Conservation (phyloP, 2,888 invertebrate genomes). For the Yponomeuta cagnagella region DNA sequence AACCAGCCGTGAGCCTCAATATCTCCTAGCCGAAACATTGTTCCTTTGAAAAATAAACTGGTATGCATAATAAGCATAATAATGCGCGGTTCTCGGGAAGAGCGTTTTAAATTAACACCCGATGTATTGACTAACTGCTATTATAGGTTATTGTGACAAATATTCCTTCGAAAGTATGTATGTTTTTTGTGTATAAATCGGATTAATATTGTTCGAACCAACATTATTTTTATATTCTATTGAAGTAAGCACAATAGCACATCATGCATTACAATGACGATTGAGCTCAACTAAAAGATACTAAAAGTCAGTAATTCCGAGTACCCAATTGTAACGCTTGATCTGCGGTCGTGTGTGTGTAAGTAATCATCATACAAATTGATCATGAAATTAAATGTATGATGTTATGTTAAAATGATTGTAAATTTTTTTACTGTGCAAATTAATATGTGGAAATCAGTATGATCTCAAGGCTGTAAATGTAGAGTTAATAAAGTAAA, state of each 20-base stretch:
- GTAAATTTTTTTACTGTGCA: constrained; percentile 22
- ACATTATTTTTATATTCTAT: constrained; percentile 64
- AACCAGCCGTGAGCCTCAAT: too few relatives aligned
- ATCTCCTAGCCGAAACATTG: too few relatives aligned
- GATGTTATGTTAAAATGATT: constrained; percentile 24
- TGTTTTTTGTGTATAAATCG: constrained; percentile 19
- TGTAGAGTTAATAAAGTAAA: constrained; percentile 18
- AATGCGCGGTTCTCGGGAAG: too few relatives aligned
- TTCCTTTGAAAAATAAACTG: too few relatives aligned
- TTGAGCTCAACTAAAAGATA: too few relatives aligned
- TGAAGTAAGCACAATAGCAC: too few relatives aligned
- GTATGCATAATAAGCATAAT: too few relatives aligned
- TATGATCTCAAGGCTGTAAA: constrained; percentile 28
- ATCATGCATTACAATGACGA: too few relatives aligned
- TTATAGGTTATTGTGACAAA: not conserved
- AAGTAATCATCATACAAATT: not conserved
- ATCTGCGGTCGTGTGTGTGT: constrained; percentile 4
- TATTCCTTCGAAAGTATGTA: constrained; percentile 18
- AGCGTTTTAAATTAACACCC: too few relatives aligned
- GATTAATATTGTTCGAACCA: constrained; percentile 35
- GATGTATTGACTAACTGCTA: too few relatives aligned
- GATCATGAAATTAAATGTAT: constrained; percentile 19
- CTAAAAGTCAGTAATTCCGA: too few relatives aligned
- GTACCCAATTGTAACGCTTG: too few relatives aligned
- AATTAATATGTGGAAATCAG: constrained; percentile 23